These are phyloP conservation scores for Acridotheres tristis DNA, from an alignment of 2,797 vertebrate species.

Conservation along the genomic window DNA sequence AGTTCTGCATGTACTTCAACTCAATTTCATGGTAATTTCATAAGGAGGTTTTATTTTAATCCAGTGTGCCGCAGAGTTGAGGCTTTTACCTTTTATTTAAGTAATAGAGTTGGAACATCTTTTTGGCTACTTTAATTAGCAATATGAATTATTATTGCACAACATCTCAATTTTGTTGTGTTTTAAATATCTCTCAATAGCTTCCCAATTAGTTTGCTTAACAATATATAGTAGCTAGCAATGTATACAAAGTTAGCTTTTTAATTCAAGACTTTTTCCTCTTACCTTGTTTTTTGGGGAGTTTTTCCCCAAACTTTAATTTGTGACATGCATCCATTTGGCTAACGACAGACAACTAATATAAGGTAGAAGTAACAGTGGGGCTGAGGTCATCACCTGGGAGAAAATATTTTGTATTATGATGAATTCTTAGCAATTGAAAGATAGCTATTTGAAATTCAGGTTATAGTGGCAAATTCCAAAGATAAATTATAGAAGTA, in stretches of 20 bases:
- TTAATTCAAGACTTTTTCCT: neutral
- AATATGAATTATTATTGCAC: conserved; percentile 49
- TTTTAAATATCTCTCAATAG: conserved; percentile 40
- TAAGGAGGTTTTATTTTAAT: conserved; percentile 71
- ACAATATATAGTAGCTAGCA: neutral
- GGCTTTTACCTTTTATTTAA: conserved; percentile 40
- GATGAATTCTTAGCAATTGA: neutral
- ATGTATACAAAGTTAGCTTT: neutral
- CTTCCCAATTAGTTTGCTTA: conserved; percentile 11
- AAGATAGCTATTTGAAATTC: neutral
- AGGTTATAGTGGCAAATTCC: neutral
- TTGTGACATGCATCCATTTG: neutral
- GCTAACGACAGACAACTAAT: neutral
- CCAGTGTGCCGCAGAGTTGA: conserved; percentile 26
- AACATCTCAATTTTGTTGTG: neutral
- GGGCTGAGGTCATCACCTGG: neutral
- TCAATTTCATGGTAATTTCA: conserved; percentile 72
- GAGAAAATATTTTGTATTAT: neutral
- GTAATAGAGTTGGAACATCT: conserved; percentile 2
- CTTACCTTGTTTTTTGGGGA: neutral
- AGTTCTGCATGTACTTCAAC: conserved; percentile 63
- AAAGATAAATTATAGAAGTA: neutral
- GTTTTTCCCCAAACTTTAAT: neutral
- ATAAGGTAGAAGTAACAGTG: neutral
- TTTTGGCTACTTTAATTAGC: conserved; percentile 2